A percentile compares a stretch with the other conserved stretches of the same genome.
Evolutionary conservation across 1,140 invertebrate genomes (phyloP).

Genomic region (Trichomalopsis sarcophagae): DNA sequence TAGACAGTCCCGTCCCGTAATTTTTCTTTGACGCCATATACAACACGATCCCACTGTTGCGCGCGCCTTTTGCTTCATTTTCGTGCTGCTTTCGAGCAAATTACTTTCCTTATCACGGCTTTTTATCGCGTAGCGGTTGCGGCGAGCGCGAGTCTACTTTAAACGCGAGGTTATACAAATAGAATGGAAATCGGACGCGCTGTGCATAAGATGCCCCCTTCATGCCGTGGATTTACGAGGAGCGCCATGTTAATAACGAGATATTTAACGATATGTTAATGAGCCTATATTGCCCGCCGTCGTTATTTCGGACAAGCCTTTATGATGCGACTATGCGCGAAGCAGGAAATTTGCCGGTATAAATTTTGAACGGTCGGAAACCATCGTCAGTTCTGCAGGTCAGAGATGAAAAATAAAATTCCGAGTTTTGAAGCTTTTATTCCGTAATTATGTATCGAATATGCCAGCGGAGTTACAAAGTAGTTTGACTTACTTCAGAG

Average conservation of each 20-base stretch:
- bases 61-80: background rate
- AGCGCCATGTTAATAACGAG: background rate
- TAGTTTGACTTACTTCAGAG: constrained; percentile 9
- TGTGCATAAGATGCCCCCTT: background rate
- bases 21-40: background rate
- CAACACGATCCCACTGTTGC: background rate
- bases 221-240: background rate
- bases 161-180: constrained; percentile 14
- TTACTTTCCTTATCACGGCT: constrained; percentile 40
- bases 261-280: constrained; percentile 9
- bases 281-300: background rate
- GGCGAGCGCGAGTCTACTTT: background rate
- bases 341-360: too few relatives aligned
- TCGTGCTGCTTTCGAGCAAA: background rate
- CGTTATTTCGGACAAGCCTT: background rate
- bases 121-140: background rate
- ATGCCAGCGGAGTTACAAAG: background rate
- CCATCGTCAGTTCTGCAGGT: background rate
- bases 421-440: background rate
- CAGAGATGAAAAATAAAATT: background rate
- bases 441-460: background rate
- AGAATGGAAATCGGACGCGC: constrained; percentile 2
- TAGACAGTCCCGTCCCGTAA: background rate
- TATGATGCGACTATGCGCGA: background rate
- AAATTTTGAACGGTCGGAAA: too few relatives aligned